phyloP scores from a whole-genome alignment of 2,888 invertebrate species.

The Microctonus brassicae region DNA sequence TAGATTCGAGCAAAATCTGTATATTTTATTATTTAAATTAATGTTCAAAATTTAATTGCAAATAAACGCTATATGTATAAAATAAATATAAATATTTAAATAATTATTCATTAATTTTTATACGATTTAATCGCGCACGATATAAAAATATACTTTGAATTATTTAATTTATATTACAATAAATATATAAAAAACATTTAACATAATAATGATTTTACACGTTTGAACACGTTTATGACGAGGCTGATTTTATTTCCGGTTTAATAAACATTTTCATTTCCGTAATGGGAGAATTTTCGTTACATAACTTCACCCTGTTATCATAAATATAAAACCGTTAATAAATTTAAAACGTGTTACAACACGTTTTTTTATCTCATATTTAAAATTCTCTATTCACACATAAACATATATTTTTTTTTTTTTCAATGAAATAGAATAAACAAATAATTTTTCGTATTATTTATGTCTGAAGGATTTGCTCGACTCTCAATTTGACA shows the following conservation, averaged over 20 bases:
- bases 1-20: background rate
- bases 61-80: background rate
- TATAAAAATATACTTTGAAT: no score
- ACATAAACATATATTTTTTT: background rate
- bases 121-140: background rate
- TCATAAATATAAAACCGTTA: background rate
- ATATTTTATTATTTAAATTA: background rate
- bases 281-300: conserved; percentile 51
- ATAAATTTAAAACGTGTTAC: no score
- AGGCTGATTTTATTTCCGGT: conserved; percentile 55
- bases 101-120: background rate
- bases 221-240: no score
- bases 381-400: no score
- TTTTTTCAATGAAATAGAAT: background rate
- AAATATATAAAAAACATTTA: no score
- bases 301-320: conserved; percentile 25
- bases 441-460: background rate
- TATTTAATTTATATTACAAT: no score
- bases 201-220: no score
- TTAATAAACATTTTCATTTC: conserved; percentile 52
- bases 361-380: no score
- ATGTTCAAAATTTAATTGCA: background rate
- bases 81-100: background rate
- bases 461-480: conserved; percentile 26
- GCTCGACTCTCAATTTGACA: conserved; percentile 22